Evolutionary conservation across 2,888 invertebrate genomes (phyloP), one percentile per base, ranked within the genome.

Genomic region (Tachina lurida): DNA sequence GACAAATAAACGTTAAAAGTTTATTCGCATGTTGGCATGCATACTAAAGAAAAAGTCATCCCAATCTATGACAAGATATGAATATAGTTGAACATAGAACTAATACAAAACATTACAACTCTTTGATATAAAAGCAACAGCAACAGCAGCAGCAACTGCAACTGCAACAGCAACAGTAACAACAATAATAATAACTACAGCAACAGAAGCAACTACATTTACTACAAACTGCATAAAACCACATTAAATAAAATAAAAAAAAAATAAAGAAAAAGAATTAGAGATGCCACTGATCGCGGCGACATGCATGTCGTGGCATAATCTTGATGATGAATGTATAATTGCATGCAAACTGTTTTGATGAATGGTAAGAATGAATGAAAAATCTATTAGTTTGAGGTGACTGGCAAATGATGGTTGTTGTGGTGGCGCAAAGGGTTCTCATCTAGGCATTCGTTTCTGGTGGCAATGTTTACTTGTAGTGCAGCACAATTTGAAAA

Each of bases 271-370:
- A 63, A 70, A 70, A 54, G 45, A 86, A 83, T 68, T 60, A 76
- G 68, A 80, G 86, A 86, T 83, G 83, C 86, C 83, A 86, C 86
- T 86, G 86, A 86, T 86, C 86, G 86, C 83, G 84, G 87, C 84
- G 84, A 84, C 84, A 87, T 87, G 91, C 91, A 91, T 91, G 91
- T 90, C 90, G 90, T 84, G 76, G 84, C 84, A 90, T 90, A 91
- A 91, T 91, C 91, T 91, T 91, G 91, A 91, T 91, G 91, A 91
- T 91, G 91, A 91, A 91, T 91, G 91, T 89, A 90, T 91, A 91
- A 91, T 91, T 91, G 91, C 91, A 88, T 89, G 89, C 89, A 89
- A 88, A 88, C 87, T 62, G 87, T 84, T 86, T 86, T 88, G 88
- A 87, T 87, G 85, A 88, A 88, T 87, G 84, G 80, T 86, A 80